Evolutionary conservation across 2,797 vertebrate species (phyloP).

Genomic region (Phalloptychus januarius): DNA sequence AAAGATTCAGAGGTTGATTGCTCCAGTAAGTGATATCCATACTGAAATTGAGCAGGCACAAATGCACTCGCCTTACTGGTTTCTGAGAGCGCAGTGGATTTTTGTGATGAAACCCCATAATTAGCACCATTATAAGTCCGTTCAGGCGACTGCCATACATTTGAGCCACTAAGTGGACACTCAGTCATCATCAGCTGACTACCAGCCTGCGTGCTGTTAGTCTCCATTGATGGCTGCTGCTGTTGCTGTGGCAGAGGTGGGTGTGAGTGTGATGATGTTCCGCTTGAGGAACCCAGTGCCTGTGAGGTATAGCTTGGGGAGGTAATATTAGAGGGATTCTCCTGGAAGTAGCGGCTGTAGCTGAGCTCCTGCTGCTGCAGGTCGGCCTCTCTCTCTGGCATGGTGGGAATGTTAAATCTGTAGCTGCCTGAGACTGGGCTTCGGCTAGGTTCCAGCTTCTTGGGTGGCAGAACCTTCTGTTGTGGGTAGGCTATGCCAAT

Average conservation of each 20-base stretch:
- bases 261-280: conserved; percentile 70
- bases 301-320: conserved; percentile 93
- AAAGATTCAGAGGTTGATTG: conserved; percentile 83
- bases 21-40: conserved; percentile 85
- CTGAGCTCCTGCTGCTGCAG: conserved; percentile 85
- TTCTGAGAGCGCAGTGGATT: conserved; percentile 83
- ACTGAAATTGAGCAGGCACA: conserved; percentile 81
- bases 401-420: conserved; percentile 85
- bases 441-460: conserved; percentile 82
- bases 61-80: conserved; percentile 78
- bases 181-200: conserved; percentile 86
- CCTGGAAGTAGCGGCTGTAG: conserved; percentile 87
- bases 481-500: conserved; percentile 91
- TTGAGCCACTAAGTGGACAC: conserved; percentile 83
- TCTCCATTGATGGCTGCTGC: conserved; percentile 82
- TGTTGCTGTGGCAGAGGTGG: conserved; percentile 72
- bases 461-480: conserved; percentile 86
- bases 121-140: conserved; percentile 87
- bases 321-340: conserved; percentile 83
- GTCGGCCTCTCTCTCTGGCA: conserved; percentile 84
- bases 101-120: conserved; percentile 83
- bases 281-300: conserved; percentile 74
- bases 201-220: conserved; percentile 71
- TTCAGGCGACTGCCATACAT: conserved; percentile 87
- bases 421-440: conserved; percentile 82